Base-by-base conservation (phyloP, 1,140 invertebrate species). In the Kradibia gibbosae region DNA sequence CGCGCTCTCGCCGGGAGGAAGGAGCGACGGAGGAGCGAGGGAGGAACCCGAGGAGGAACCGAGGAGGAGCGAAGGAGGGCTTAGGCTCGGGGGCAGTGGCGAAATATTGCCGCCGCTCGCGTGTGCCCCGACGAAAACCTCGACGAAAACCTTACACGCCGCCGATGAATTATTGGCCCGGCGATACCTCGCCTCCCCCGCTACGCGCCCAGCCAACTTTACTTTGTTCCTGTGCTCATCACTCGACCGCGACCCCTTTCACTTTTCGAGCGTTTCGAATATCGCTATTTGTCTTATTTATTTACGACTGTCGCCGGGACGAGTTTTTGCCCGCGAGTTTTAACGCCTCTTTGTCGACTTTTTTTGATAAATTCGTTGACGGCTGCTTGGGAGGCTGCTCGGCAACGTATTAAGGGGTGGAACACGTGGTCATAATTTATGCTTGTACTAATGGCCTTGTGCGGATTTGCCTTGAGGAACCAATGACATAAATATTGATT, bases 161-260 rank as follows among this genome's bases (percentile, higher is more conserved):
- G n/a, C 31, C 72, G 50, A 74, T 74, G 72, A 74, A 50, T 74
- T 74, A 74, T 74, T 8, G 22, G 28, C 11, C 25, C 28, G 5
- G 31, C 48, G 28, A 65, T 42, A 45, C n/a, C n/a, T n/a, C 42
- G 42, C 42, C 13, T 45, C 42, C 13, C 42, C 42, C 42, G 42
- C 42, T 13, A 5, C 42, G 34, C 31, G 8, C 74, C n/a, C n/a
- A n/a, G n/a, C n/a, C n/a, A n/a, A n/a, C n/a, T n/a, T n/a, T n/a
- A n/a, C n/a, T n/a, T n/a, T n/a, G n/a, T n/a, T n/a, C n/a, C n/a
- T n/a, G n/a, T n/a, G n/a, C n/a, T n/a, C n/a, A n/a, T n/a, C n/a
- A n/a, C n/a, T n/a, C n/a, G n/a, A n/a, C n/a, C n/a, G n/a, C 45
- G 36, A 48, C 42, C 31, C 4, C 10, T 31, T 55, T 57, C 48